A percentile compares a stretch with the other conserved stretches of the same genome.
Evolutionary conservation across 2,113 vertebrate species (phyloP).

Genomic region (Rutilus rutilus): DNA sequence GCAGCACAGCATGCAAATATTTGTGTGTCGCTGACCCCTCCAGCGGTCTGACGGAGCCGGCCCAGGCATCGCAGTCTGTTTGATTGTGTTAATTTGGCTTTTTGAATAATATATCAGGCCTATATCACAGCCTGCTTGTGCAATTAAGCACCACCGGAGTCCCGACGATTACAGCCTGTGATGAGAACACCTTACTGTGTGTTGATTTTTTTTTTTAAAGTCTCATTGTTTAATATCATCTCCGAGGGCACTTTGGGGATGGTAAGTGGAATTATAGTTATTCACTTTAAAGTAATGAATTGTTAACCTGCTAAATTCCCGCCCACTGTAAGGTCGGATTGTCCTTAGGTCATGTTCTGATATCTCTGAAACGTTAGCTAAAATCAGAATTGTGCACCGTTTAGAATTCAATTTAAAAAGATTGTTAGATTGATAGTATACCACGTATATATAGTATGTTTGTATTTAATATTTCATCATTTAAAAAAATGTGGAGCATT

Average conservation of each 20-base stretch:
- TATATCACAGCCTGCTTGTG: constrained; percentile 28
- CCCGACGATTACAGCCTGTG: constrained; percentile 24
- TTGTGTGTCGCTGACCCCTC: constrained; percentile 66
- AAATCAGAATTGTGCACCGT: background rate
- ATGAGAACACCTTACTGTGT: constrained; percentile 28
- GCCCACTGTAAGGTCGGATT: background rate
- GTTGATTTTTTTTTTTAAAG: background rate
- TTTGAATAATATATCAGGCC: constrained; percentile 59
- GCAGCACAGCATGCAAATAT: constrained; percentile 64
- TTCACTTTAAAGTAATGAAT: constrained; percentile 26
- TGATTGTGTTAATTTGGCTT: constrained; percentile 58
- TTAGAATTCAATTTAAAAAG: background rate
- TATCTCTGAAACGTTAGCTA: background rate
- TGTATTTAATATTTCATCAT: background rate
- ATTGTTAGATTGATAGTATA: background rate
- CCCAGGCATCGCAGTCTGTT: constrained; percentile 42
- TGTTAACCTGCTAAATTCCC: background rate
- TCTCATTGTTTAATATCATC: constrained; percentile 31
- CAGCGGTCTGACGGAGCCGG: constrained; percentile 21
- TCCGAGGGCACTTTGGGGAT: constrained; percentile 8
- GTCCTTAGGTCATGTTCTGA: background rate
- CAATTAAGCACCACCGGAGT: constrained; percentile 50
- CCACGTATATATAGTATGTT: background rate
- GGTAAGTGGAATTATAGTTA: constrained; percentile 24
- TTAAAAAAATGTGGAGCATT: background rate